phyloP scores from a whole-genome alignment of 2,888 invertebrate species.

The Carcina quercana region DNA sequence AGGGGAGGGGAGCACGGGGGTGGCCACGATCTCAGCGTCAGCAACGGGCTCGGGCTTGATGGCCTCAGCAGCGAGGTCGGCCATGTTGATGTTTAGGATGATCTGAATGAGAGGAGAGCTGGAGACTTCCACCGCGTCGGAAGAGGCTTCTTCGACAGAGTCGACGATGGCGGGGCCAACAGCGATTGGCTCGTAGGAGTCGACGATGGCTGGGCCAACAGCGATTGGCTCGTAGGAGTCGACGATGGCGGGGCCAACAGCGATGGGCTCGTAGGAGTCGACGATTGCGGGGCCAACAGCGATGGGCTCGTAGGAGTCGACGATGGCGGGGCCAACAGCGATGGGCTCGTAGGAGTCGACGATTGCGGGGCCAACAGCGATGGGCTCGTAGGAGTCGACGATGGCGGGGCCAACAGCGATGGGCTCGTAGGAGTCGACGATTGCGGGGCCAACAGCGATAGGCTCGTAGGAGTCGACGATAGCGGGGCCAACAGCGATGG shows the following conservation, averaged over 20 bases:
- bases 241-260: slow-evolving; percentile 17
- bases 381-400: not conserved
- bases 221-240: slow-evolving; percentile 9
- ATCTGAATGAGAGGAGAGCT: slow-evolving; percentile 1
- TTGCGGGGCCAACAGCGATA: slow-evolving; percentile 1
- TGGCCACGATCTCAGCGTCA: not conserved
- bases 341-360: not conserved
- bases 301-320: slow-evolving; percentile 7
- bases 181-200: not conserved
- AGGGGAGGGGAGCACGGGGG: not conserved
- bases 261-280: slow-evolving; percentile 4
- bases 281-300: slow-evolving; percentile 9
- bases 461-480: not conserved
- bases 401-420: slow-evolving; percentile 4
- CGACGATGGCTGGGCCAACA: slow-evolving; percentile 18
- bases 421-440: slow-evolving; percentile 1
- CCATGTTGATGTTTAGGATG: slow-evolving; percentile 5
- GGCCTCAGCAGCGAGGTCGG: slow-evolving; percentile 1
- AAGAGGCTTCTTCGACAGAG: not conserved
- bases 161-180: slow-evolving; percentile 1
- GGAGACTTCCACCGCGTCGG: not conserved
- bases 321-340: slow-evolving; percentile 6
- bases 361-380: slow-evolving; percentile 1
- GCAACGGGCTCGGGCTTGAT: not conserved
- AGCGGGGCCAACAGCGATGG: slow-evolving; percentile 4